Evolutionary conservation across 2,888 invertebrate species (phyloP).

Genomic region (Megalurothrips usitatus): DNA sequence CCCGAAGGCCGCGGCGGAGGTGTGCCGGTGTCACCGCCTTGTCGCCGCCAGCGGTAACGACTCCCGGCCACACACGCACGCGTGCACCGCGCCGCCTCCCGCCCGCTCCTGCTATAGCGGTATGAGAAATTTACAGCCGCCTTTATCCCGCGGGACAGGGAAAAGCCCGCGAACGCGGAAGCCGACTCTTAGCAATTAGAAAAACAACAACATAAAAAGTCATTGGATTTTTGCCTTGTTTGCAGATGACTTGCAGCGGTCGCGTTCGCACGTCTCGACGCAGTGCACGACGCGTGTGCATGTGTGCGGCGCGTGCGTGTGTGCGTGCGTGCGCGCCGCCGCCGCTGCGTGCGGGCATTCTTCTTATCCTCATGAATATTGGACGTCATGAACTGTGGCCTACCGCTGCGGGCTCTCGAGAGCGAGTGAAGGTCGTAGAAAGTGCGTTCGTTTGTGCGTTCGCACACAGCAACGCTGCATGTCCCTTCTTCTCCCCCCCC

Average conservation of each 20-base stretch:
- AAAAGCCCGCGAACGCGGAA: neutral
- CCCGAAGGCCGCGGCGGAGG: too few relatives aligned
- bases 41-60: too few relatives aligned
- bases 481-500: neutral
- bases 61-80: too few relatives aligned
- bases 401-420: neutral
- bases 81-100: too few relatives aligned
- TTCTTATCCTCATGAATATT: conserved; percentile 10
- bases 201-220: neutral
- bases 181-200: neutral
- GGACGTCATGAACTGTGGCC: neutral
- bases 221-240: too few relatives aligned
- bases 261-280: neutral
- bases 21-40: too few relatives aligned
- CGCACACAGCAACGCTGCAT: neutral
- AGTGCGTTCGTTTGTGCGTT: neutral
- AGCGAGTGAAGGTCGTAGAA: neutral
- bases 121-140: neutral
- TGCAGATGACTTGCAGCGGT: neutral
- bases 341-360: neutral
- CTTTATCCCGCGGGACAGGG: neutral
- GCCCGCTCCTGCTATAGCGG: too few relatives aligned
- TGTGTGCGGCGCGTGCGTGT: neutral
- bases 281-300: too few relatives aligned
- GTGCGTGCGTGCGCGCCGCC: neutral